A percentile compares a stretch with the other conserved stretches of the same genome.
These are phyloP conservation scores for Sarcophaga carnaria DNA, from an alignment of 2,888 invertebrate species.

Conservation along the genomic window DNA sequence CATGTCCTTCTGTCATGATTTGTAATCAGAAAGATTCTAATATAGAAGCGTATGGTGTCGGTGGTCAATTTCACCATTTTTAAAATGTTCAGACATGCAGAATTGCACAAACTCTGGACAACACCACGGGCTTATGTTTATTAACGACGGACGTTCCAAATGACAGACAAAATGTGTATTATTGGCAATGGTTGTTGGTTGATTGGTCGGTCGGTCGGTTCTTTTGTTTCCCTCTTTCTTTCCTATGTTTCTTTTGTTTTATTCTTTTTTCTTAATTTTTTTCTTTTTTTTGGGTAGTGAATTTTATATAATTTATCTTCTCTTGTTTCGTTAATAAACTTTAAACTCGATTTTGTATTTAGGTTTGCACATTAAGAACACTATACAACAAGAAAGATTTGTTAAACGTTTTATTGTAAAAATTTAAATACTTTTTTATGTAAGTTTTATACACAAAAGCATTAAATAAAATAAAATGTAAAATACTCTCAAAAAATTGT, in stretches of 20 bases:
- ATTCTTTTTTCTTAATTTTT: constrained; percentile 8
- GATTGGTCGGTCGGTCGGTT: neutral
- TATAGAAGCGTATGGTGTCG: constrained; percentile 88
- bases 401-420: neutral
- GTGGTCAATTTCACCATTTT: constrained; percentile 91
- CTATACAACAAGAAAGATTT: neutral
- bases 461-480: neutral
- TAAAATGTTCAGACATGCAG: constrained; percentile 89
- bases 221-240: neutral
- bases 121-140: constrained; percentile 34
- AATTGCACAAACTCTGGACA: constrained; percentile 79
- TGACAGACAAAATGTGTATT: constrained; percentile 1
- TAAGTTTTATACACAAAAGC: constrained; percentile 46
- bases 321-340: neutral
- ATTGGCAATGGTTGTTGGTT: constrained; percentile 6
- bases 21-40: constrained; percentile 91
- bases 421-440: neutral
- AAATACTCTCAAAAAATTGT: constrained; percentile 24
- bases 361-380: constrained; percentile 34
- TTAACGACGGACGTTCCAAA: constrained; percentile 23
- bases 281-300: constrained; percentile 13
- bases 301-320: constrained; percentile 48
- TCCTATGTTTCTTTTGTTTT: constrained; percentile 8
- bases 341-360: neutral
- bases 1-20: constrained; percentile 96